These are phyloP conservation scores for Natator depressus DNA, from an alignment of 2,113 vertebrate species.

Conservation along the genomic window DNA sequence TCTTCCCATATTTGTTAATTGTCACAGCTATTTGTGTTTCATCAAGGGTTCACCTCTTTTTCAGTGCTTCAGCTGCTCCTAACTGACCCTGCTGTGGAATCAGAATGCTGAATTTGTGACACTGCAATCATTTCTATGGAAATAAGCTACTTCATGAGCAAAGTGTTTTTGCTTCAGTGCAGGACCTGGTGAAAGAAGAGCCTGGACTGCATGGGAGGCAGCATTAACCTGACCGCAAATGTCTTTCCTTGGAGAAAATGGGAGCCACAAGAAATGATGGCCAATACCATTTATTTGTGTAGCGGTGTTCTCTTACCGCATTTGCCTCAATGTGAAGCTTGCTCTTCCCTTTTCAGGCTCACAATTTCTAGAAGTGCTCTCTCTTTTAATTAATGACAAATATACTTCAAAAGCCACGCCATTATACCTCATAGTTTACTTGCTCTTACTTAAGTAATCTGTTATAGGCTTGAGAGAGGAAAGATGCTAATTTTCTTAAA, in stretches of 20 bases:
- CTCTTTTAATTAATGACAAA: neutral
- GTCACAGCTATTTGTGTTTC: constrained; percentile 49
- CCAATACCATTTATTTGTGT: constrained; percentile 42
- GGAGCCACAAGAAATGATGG: neutral
- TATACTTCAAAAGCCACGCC: neutral
- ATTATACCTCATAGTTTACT: neutral
- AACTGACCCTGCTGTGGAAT: constrained; percentile 58
- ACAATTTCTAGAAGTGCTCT: neutral
- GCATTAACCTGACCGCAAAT: neutral
- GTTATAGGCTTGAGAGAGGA: neutral
- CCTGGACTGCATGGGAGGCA: constrained; percentile 24
- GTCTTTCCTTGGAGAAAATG: constrained; percentile 2
- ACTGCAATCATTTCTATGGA: constrained; percentile 62
- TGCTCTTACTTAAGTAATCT: neutral
- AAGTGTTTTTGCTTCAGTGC: neutral
- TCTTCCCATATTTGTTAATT: constrained; percentile 39
- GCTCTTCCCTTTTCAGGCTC: neutral
- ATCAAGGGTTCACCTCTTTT: constrained; percentile 57
- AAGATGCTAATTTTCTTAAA: neutral
- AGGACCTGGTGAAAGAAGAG: constrained; percentile 8
- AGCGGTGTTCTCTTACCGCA: neutral
- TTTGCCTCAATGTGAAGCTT: constrained; percentile 5
- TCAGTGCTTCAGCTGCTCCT: constrained; percentile 58
- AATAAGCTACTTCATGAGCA: constrained; percentile 54
- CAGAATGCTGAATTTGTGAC: constrained; percentile 53